phyloP scores from a whole-genome alignment of 1,140 invertebrate species.

The Triops longicaudatus region DNA sequence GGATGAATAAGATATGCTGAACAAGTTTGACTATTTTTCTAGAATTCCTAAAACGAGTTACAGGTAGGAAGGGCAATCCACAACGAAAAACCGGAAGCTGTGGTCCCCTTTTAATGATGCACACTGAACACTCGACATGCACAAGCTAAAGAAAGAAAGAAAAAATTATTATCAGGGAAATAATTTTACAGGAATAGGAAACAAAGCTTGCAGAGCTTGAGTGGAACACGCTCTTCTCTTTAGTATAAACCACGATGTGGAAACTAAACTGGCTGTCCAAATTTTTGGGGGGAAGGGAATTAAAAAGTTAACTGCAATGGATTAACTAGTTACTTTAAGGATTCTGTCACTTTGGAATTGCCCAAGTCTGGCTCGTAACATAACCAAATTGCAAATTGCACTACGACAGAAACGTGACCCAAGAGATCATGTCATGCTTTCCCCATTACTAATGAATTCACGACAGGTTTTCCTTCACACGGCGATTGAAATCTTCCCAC shows the following conservation, averaged over 20 bases:
- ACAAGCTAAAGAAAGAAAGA: conserved; percentile 4
- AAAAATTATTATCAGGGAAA: background rate
- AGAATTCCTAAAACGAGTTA: background rate
- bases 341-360: background rate
- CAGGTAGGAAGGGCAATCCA: background rate
- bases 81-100: conserved; percentile 5
- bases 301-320: background rate
- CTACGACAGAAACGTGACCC: background rate
- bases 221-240: background rate
- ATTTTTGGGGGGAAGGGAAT: background rate
- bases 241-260: background rate
- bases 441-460: background rate
- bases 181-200: background rate
- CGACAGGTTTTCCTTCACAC: background rate
- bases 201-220: background rate
- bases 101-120: background rate
- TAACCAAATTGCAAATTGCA: background rate
- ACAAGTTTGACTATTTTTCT: background rate
- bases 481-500: conserved; percentile 1
- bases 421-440: background rate
- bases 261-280: background rate
- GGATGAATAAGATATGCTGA: conserved; percentile 15
- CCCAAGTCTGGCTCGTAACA: background rate
- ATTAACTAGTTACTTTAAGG: background rate
- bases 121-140: conserved; percentile 11